phyloP scores from a whole-genome alignment of 2,888 invertebrate genomes.

The Scaptomyza tumidula region DNA sequence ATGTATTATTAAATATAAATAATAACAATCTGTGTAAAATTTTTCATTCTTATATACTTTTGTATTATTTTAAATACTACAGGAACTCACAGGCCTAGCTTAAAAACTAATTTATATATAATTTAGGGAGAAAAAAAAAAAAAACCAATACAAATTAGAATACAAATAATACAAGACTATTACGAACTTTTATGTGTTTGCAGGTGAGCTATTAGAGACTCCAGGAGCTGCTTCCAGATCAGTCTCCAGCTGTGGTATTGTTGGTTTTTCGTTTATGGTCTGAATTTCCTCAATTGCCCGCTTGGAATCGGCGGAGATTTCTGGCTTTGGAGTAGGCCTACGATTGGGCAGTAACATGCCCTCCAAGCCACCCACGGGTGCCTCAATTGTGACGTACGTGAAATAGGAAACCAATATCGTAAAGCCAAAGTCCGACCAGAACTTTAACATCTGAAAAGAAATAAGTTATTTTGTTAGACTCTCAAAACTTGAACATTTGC shows the following conservation, averaged over 20 bases:
- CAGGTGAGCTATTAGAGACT: background rate
- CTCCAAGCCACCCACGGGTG: constrained; percentile 53
- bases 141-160: background rate
- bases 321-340: constrained; percentile 6
- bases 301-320: background rate
- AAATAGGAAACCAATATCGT: constrained; percentile 55
- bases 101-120: background rate
- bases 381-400: constrained; percentile 51
- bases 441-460: constrained; percentile 57
- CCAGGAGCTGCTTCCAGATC: constrained; percentile 16
- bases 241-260: background rate
- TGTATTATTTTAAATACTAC: background rate
- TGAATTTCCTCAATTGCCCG: background rate
- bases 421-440: constrained; percentile 78
- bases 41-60: background rate
- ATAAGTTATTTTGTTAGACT: background rate
- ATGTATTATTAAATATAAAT: no score
- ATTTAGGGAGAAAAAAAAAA: background rate
- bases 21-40: background rate
- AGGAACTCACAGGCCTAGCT: background rate
- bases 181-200: background rate
- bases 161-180: background rate
- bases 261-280: background rate
- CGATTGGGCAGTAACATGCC: constrained; percentile 37
- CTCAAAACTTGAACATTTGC: no score